A percentile compares a stretch with the other conserved stretches of the same genome.
These are phyloP conservation scores for Callopanchax toddi DNA, from an alignment of 2,113 vertebrate genomes.

Conservation along the genomic window DNA sequence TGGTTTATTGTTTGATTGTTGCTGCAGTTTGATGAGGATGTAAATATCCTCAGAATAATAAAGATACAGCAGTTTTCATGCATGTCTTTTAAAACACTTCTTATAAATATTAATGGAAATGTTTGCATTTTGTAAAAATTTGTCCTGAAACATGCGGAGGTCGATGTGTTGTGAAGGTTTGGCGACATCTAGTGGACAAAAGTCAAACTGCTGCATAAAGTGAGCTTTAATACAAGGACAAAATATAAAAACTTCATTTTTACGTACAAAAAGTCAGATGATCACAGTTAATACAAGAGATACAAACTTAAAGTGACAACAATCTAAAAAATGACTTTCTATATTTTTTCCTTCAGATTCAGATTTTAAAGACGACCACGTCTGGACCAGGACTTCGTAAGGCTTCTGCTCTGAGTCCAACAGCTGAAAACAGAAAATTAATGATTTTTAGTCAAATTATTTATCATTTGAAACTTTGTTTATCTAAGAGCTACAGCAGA, in stretches of 20 bases:
- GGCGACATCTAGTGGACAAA: conserved; percentile 1
- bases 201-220: not conserved
- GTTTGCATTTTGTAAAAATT: not conserved
- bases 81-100: not conserved
- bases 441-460: not conserved
- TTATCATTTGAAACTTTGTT: not conserved
- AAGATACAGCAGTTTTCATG: too few species aligned
- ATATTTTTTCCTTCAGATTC: not conserved
- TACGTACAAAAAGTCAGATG: not conserved
- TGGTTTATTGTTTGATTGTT: too few species aligned
- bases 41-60: too few species aligned
- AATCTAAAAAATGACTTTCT: too few species aligned
- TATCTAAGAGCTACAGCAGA: too few species aligned
- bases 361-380: not conserved
- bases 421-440: not conserved
- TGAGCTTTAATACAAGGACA: not conserved
- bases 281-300: not conserved
- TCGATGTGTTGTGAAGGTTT: not conserved
- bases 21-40: too few species aligned
- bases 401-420: not conserved
- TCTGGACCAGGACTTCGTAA: not conserved
- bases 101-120: not conserved
- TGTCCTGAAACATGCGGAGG: not conserved
- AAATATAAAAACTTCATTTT: conserved; percentile 1
- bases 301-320: not conserved